Base-by-base conservation (phyloP, 2,113 vertebrate species). In the Hippocampus mohnikei region DNA sequence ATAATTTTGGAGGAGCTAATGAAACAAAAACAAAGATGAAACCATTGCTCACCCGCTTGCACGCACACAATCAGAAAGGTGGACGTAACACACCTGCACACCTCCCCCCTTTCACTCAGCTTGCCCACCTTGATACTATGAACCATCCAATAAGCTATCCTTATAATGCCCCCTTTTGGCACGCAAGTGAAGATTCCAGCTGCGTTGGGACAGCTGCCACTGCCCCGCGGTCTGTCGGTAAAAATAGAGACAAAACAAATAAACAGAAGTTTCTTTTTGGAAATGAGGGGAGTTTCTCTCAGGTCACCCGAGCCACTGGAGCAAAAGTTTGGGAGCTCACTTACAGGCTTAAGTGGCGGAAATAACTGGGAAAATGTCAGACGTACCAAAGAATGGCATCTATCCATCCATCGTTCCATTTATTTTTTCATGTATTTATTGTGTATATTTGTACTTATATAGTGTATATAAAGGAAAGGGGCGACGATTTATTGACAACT, bases 1-100 rank as follows among this genome's bases (percentile, higher is more conserved):
- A 76, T 83, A 76, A 84, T 82, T 82, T 80, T 52, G 67, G 80
- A 73, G 59, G 29, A 15, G 29, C 78, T 79, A 80, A 84, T 79
- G 73, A 81, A 85, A 81, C 71, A 69, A 68, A 77, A 66, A 53
- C 29, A 73, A 80, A 84, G 77, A 79, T 75, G 84, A 87, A 80
- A 79, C 82, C 59, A 76, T 83, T 79, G 81, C 70, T 84, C 74
- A 81, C 69, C 50, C 67, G 83, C 67, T 6, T 68, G 72, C 55
- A 60, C 71, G 71, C 59, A 50, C 52, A n/a, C 48, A 23, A 8
- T 15, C 44, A 42, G 20, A 46, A 65, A 16, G 6, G 41, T 27
- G 42, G 44, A 55, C 37, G 58, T 18, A 18, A 9, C 48, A 52
- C 60, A 16, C 63, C 63, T 65, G 63, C 63, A 65, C 13, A 27